Base-by-base conservation (phyloP, 2,797 vertebrate species). In the Arvicola amphibius region DNA sequence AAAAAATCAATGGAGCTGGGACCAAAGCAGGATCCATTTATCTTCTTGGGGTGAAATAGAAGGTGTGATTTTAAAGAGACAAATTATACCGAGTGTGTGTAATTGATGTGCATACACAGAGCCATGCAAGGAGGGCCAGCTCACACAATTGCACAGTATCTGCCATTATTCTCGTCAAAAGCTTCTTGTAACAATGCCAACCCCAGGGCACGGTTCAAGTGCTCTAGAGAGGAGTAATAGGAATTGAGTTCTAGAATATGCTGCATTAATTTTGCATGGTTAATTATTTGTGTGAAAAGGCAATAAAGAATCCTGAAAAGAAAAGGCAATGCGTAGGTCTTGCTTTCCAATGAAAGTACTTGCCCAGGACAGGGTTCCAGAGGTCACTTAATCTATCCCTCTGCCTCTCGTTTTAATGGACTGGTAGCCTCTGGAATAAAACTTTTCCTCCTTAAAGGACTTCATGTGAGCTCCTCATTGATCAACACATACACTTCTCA, bases 31-130 rank as follows among this genome's bases (percentile, higher is more conserved):
- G 97, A 97, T 97, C 94, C 97, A 98, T 98, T 98, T 98, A 97
- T 98, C 98, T 97, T 98, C 98, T 97, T 96, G 91, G 96, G 97
- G 87, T 96, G 92, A 98, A 98, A 97, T 95, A 95, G 97, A 97
- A 98, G 96, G 98, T 98, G 95, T 97, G 98, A 98, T 97, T 97
- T 97, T 91, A 97, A 98, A 97, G 97, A 97, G 97, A 97, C 95
- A 97, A 98, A 97, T 97, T 98, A 98, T 97, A 83, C 92, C 2
- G n/a, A 95, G 97, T 86, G 94, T 0, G 1, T 84, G 85, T 97
- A 98, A 98, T 97, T 98, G 98, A 97, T 95, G 97, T 97, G 94
- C 97, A 77, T 76, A 95, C 94, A 95, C 91, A 95, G 96, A 94
- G 69, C 77, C 90, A 61, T 23, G 65, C 67, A 10, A 97, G 84